These are phyloP conservation scores for Pachyseris speciosa DNA, from an alignment of 64 coral and sea anemone species.

Conservation along the genomic window DNA sequence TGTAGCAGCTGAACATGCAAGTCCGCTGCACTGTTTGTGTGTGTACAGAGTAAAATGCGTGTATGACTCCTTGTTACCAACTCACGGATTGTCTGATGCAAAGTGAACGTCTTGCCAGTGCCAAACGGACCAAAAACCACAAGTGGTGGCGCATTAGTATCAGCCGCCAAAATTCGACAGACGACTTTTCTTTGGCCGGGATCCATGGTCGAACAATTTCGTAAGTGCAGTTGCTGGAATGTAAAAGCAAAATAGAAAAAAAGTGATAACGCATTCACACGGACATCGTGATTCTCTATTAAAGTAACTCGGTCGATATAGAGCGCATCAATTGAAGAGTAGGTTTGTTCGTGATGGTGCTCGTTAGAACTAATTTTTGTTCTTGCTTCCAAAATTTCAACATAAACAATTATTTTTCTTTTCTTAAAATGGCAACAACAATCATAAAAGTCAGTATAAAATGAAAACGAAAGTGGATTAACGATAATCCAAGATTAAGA, in stretches of 20 bases:
- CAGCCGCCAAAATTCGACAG: slow-evolving; percentile 17
- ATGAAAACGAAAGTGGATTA: too few species aligned
- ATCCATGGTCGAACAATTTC: slow-evolving; percentile 60
- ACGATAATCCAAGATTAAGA: too few species aligned
- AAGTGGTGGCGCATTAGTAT: slow-evolving; percentile 33
- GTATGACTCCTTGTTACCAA: slow-evolving; percentile 38
- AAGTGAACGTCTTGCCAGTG: slow-evolving; percentile 86
- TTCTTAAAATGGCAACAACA: too few species aligned
- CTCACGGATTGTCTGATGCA: slow-evolving; percentile 79
- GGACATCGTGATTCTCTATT: too few species aligned
- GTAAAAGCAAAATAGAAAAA: not conserved
- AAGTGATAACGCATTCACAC: too few species aligned
- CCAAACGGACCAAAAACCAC: slow-evolving; percentile 96
- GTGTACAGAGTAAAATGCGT: slow-evolving; percentile 75
- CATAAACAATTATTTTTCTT: too few species aligned
- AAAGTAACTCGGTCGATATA: too few species aligned
- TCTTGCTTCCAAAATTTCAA: too few species aligned
- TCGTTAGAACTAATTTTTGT: too few species aligned
- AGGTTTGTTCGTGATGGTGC: too few species aligned
- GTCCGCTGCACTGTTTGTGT: slow-evolving; percentile 88
- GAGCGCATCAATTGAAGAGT: too few species aligned
- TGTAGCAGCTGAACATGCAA: slow-evolving; percentile 78
- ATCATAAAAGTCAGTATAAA: too few species aligned
- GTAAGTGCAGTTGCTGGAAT: not conserved
- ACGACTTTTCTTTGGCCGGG: slow-evolving; percentile 62